These are phyloP conservation scores for Platysteira castanea DNA, from an alignment of 2,113 vertebrate species.

Conservation along the genomic window DNA sequence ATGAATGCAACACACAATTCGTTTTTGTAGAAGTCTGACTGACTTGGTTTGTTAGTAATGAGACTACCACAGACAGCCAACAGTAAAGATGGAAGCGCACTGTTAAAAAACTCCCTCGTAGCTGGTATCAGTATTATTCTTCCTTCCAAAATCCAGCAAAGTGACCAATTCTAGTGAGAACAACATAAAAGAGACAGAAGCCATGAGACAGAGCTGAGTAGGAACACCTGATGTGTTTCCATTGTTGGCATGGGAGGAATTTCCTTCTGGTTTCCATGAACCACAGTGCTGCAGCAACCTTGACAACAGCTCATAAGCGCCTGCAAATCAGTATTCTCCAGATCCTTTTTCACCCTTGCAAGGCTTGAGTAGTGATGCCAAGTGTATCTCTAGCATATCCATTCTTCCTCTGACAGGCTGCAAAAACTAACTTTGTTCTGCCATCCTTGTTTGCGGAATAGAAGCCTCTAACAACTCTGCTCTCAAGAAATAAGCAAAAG, in stretches of 20 bases:
- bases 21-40: background rate
- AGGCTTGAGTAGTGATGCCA: background rate
- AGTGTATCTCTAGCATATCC: background rate
- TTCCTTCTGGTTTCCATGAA: background rate
- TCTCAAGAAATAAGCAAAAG: background rate
- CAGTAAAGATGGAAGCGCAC: rapidly evolving
- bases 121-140: background rate
- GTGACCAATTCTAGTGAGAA: background rate
- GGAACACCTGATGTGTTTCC: background rate
- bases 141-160: background rate
- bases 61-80: background rate
- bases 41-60: background rate
- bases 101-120: rapidly evolving
- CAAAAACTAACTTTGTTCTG: background rate
- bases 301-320: background rate
- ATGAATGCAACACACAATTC: background rate
- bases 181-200: background rate
- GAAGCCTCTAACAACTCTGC: background rate
- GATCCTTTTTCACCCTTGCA: background rate
- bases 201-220: background rate
- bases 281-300: rapidly evolving
- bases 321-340: background rate
- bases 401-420: background rate
- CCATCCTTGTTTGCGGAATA: background rate
- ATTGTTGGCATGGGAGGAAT: background rate